Base-by-base conservation (phyloP, 2,113 vertebrate species). In the Phaetusa simplex region DNA sequence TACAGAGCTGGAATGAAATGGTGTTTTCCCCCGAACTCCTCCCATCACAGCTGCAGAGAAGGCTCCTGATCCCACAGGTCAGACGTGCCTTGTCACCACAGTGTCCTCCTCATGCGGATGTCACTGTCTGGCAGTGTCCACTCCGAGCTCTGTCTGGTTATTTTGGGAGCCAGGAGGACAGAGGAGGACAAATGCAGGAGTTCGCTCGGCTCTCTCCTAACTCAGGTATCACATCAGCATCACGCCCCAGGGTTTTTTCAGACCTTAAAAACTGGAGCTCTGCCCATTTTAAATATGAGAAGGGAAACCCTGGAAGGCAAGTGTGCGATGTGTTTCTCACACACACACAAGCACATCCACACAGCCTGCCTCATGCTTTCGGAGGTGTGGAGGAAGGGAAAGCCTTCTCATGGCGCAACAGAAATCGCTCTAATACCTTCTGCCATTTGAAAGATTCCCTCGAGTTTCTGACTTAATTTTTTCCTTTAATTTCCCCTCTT, bases 31-130 rank as follows among this genome's bases (percentile, higher is more conserved):
- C 34, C 4, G 27, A 24, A 59, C 27, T 76, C 62, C 42, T 97
- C 66, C 79, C n/a, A 59, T 58, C 12, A 14, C 26, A 89, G 88
- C 24, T 91, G 42, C 45, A 92, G 38, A 94, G 43, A 81, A 88
- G 40, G 12, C 3, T 49, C 52, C n/a, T 38, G 45, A 43, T 74
- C 1, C 24, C 15, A n/a, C 6, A 50, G n/a, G 12, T 56, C 50
- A 86, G 58, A 69, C 17, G 30, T 62, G 30, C 27, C 43, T 77
- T 77, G n/a, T 23, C 29, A 69, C 7, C 45, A 43, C 6, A 15
- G 14, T 36, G 71, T 64, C 22, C 45, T 83, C 18, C 53, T 34
- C 45, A 27, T 53, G 43, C 6, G 21, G 66, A 43, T 67, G 66
- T 19, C 71, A 22, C 55, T 20, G 4, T 9, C 64, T 82, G 49